Percentiles rank a stretch among this genome's conserved stretches.
phyloP scores from a whole-genome alignment of 2,888 invertebrate genomes.

The Caenorhabditis sp. region DNA sequence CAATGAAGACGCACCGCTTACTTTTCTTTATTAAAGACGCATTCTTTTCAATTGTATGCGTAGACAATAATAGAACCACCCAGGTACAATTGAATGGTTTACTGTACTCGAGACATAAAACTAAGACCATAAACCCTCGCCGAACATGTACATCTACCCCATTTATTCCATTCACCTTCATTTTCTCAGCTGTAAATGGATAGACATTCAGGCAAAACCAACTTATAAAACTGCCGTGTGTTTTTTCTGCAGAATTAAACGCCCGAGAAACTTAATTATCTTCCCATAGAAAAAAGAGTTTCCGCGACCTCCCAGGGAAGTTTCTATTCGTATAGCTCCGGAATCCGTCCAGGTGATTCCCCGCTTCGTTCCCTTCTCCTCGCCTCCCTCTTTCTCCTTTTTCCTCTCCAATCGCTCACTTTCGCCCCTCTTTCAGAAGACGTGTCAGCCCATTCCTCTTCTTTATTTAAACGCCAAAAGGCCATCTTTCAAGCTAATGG shows the following conservation, averaged over 20 bases:
- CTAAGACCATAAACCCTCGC: background rate
- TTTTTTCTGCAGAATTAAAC: background rate
- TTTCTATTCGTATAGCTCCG: conserved; percentile 4
- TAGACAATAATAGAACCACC: conserved; percentile 9
- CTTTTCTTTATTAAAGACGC: background rate
- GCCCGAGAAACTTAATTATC: background rate
- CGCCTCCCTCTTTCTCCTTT: no score
- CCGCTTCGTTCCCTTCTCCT: conserved; percentile 8
- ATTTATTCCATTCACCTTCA: background rate
- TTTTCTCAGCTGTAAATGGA: background rate
- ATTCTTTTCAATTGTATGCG: background rate
- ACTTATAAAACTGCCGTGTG: background rate
- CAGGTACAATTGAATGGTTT: background rate
- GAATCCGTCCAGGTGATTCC: conserved; percentile 20
- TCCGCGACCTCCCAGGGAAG: conserved; percentile 5
- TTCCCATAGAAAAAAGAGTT: background rate
- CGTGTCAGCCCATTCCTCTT: conserved; percentile 28
- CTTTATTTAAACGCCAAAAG: conserved; percentile 36
- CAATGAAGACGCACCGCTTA: conserved; percentile 1
- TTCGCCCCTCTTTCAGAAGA: conserved; percentile 33
- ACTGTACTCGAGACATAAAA: background rate
- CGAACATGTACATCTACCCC: background rate
- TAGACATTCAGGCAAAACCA: no score
- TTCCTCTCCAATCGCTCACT: conserved; percentile 8
- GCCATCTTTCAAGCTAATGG: conserved; percentile 43